Evolutionary conservation across 2,888 invertebrate genomes (phyloP), one percentile per base, ranked within the genome.

Genomic region (Laspeyria flexula): DNA sequence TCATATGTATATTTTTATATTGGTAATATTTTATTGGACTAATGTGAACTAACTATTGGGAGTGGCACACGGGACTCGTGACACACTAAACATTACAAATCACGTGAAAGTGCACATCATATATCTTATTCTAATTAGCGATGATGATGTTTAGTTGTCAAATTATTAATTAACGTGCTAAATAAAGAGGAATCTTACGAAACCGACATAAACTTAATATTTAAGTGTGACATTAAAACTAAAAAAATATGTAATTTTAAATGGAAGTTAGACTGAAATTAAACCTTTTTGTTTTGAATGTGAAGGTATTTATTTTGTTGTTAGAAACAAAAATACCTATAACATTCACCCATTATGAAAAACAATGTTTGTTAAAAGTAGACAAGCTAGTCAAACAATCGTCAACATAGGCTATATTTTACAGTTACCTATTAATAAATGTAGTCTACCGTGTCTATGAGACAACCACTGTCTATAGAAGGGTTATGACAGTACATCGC

Each of bases 1-100:
- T 59, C 58, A 35, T 42, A 39, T 1, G 13, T 39, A 44, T 57
- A 29, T 64, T 53, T 51, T 60, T 56, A 65, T 47, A 57, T 53
- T 50, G 43, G 55, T 30, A 38, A 48, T 67, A 54, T 56, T 35
- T 66, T 55, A 60, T 45, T 29, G n/a, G 16, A 34, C 40, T 63
- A 65, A 65, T 60, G 60, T 39, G 13, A 21, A 52, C 35, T 58
- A 61, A 58, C 56, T 41, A 38, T 33, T 5, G 5, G 4, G 40
- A 16, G 27, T 53, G 60, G 9, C 62, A 34, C 9, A 4, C n/a
- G 37, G 37, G 11, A 56, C 31, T 43, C 31, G 49, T 59, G 47
- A 65, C 49, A 48, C 9, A 3, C 13, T 47, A 35, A 35, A 29
- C 9, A 15, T 41, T 23, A 47, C 41, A 35, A 35, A 41, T 47